phyloP scores from a whole-genome alignment of 2,113 vertebrate species.

The Microcebus jonahi region DNA sequence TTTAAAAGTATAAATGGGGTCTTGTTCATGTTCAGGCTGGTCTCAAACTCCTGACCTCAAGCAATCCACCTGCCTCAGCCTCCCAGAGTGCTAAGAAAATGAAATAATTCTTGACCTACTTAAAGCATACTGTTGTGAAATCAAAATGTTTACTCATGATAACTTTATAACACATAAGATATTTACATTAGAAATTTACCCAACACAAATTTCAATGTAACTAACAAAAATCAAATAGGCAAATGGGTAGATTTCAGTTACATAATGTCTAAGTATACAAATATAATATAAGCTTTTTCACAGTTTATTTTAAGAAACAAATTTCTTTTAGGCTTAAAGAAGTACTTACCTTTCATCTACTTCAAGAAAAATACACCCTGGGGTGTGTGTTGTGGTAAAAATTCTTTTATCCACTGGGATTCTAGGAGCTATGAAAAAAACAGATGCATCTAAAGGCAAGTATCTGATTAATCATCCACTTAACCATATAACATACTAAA shows the following conservation, averaged over 20 bases:
- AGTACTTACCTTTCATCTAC: constrained; percentile 92
- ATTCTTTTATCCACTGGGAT: constrained; percentile 94
- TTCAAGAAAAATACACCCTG: constrained; percentile 94
- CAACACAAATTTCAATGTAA: not conserved
- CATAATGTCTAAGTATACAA: not conserved
- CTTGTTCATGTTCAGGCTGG: no score
- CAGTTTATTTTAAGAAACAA: not conserved
- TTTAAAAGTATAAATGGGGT: no score
- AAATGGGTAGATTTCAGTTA: not conserved
- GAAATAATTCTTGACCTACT: not conserved
- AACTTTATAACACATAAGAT: not conserved
- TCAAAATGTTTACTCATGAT: not conserved
- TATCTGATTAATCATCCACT: not conserved
- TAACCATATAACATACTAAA: constrained; percentile 19
- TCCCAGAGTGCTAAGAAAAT: not conserved
- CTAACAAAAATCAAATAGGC: not conserved
- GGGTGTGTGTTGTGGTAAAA: constrained; percentile 95
- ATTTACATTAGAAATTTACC: not conserved
- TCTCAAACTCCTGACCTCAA: no score
- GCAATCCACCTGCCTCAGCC: no score
- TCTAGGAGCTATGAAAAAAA: constrained; percentile 87
- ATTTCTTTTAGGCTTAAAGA: constrained; percentile 13
- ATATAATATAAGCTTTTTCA: not conserved
- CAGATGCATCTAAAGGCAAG: constrained; percentile 13
- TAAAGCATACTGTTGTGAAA: not conserved